Base-by-base conservation (phyloP, 2,797 vertebrate species). In the Clamator glandarius region DNA sequence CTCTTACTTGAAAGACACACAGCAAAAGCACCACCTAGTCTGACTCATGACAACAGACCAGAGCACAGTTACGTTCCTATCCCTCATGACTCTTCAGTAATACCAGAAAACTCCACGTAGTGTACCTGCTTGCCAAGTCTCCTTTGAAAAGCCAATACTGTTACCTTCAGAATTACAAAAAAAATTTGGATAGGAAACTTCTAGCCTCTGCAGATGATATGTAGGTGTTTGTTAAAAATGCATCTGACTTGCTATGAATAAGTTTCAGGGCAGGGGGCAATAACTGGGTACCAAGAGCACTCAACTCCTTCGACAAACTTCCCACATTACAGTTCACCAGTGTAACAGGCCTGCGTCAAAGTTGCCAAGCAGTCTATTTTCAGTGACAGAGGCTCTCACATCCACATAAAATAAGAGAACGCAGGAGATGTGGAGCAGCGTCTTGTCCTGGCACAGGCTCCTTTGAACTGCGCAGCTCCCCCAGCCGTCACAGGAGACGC, bases 171-270 rank as follows among this genome's bases (percentile, higher is more conserved):
- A 92, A 69, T 44, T 0, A 7, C 59, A 63, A 35, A 42, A 54
- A 61, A 58, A 90, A 82, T 6, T 8, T 24, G 79, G 89, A 55
- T 5, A 28, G 82, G 55, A 52, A 84, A 84, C 80, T 92, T 90
- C 84, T 67, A 91, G 50, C 75, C 84, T 74, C 69, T 86, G 83
- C 95, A 96, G 90, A 93, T 80, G 90, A 74, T 70, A 67, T 10
- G 88, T 78, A 93, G 95, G 87, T 85, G 92, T 93, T 84, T 63
- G 72, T 86, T 88, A 92, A 86, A 64, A 41, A 36, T 4, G 21
- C n/a, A 13, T 25, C 55, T 69, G 80, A 84, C 90, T 94, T 69
- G 81, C 63, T 79, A 16, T 5, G 63, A 89, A 13, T 25, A 76
- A 58, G n/a, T 52, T 87, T 77, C 75, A 83, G 84, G 68, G 72